phyloP scores from a whole-genome alignment of 2,113 vertebrate species.

The Microcebus tavaratra region DNA sequence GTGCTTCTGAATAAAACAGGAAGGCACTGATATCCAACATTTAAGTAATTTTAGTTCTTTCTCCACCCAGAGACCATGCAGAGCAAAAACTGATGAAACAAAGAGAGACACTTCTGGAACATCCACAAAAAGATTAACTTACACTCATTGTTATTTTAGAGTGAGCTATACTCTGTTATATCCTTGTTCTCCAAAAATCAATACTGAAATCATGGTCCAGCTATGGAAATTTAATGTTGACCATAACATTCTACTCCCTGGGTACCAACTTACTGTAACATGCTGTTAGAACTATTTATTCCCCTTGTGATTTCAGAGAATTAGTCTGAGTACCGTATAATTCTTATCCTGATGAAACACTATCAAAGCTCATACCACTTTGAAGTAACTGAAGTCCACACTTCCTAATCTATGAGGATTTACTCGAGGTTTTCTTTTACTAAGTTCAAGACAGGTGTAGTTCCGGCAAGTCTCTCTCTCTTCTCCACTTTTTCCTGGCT shows the following conservation, averaged over 20 bases:
- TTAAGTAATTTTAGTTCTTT: neutral
- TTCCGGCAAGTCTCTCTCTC: neutral
- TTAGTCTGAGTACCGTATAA: slow-evolving; percentile 55
- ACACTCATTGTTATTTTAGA: slow-evolving; percentile 43
- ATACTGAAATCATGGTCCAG: slow-evolving; percentile 19
- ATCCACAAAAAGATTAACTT: slow-evolving; percentile 28
- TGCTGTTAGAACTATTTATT: neutral
- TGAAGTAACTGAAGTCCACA: slow-evolving; percentile 22
- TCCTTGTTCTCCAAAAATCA: slow-evolving; percentile 35
- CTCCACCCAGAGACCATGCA: neutral
- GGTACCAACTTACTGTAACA: slow-evolving; percentile 36
- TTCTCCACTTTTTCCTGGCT: neutral
- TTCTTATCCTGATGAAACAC: slow-evolving; percentile 52
- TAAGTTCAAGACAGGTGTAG: neutral
- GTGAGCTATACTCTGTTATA: neutral
- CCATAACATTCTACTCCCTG: slow-evolving; percentile 8
- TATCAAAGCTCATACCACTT: slow-evolving; percentile 13
- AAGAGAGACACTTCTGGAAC: neutral
- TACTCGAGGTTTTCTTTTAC: slow-evolving; percentile 21
- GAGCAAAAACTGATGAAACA: slow-evolving; percentile 10
- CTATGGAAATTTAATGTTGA: slow-evolving; percentile 37
- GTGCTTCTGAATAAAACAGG: neutral
- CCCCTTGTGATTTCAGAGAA: slow-evolving; percentile 49
- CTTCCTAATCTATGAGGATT: slow-evolving; percentile 16
- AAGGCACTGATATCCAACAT: neutral